Evolutionary conservation across 2,888 invertebrate genomes (phyloP), one percentile per base, ranked within the genome.

Genomic region (Noctuana brunneofusca): DNA sequence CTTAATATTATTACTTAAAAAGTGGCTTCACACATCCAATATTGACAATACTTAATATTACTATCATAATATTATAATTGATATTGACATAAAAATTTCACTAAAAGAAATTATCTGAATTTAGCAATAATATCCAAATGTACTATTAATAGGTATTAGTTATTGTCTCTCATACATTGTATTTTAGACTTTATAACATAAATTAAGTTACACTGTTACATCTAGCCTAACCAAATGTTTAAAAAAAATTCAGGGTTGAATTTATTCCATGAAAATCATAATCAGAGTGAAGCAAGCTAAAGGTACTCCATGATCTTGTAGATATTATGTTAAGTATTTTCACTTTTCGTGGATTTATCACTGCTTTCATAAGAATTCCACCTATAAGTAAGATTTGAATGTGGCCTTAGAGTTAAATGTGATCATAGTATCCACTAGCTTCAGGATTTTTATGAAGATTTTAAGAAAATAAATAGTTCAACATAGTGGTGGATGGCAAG

Each of bases 351-450:
- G n/a, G 4, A n/a, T n/a, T n/a, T n/a, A 35, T 35, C 35, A 35
- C 35, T 6, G 38, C 14, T 38, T 38, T 38, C 8, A 16, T 14
- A 38, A 14, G n/a, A 38, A 38, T 38, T 38, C 14, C 16, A 20
- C 20, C 46, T 20, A 14, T 16, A 41, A 11, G 43, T 38, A 16
- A 56, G 9, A 16, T 52, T 41, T 30, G 11, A 43, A 59, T 43
- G 59, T 59, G 59, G 59, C 59, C 59, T 59, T 59, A 30, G 58
- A 30, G 38, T 58, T 59, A n/a, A 59, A 32, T 53, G 59, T 52
- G 43, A 53, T 59, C 52, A 59, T 53, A 59, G 32, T 20, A 30
- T 59, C 52, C 59, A 18, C 43, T 59, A 16, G 43, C 52, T 52
- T 50, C n/a, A 22, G 41, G 50, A 52, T 58, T 52, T 41, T 11